Conservation (phyloP, 2,888 invertebrate species). For the Diarsia mendica region DNA sequence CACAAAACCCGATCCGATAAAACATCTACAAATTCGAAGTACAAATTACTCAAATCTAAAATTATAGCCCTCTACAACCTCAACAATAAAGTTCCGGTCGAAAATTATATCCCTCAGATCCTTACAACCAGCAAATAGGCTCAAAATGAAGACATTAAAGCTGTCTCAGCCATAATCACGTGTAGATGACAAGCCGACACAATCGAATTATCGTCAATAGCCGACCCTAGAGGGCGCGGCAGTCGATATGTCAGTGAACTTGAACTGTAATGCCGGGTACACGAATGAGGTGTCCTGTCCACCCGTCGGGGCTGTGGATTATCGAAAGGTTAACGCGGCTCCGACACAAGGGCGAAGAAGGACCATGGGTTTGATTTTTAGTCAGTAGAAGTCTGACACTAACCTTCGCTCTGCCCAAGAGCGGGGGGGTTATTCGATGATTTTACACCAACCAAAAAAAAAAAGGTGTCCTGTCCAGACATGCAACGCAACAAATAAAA, state of each 20-base stretch:
- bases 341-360: too few relatives aligned
- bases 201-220: conserved; percentile 54
- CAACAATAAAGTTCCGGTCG: conserved; percentile 21
- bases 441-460: too few relatives aligned
- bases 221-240: conserved; percentile 59
- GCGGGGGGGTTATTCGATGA: too few relatives aligned
- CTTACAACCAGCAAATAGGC: conserved; percentile 21
- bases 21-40: not conserved
- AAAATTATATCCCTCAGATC: conserved; percentile 41
- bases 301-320: too few relatives aligned
- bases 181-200: conserved; percentile 49
- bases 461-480: too few relatives aligned
- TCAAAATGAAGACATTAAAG: conserved; percentile 48
- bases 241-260: conserved; percentile 82
- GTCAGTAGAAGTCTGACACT: too few relatives aligned
- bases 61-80: conserved; percentile 26
- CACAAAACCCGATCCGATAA: conserved; percentile 3
- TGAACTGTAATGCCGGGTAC: conserved; percentile 63
- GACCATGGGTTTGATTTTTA: too few relatives aligned
- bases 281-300: too few relatives aligned
- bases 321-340: too few relatives aligned
- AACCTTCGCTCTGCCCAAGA: too few relatives aligned
- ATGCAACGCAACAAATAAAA: too few relatives aligned
- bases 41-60: conserved; percentile 11
- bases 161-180: conserved; percentile 23